Conservation (phyloP, 2,797 vertebrate species). For the Oreortyx pictus region DNA sequence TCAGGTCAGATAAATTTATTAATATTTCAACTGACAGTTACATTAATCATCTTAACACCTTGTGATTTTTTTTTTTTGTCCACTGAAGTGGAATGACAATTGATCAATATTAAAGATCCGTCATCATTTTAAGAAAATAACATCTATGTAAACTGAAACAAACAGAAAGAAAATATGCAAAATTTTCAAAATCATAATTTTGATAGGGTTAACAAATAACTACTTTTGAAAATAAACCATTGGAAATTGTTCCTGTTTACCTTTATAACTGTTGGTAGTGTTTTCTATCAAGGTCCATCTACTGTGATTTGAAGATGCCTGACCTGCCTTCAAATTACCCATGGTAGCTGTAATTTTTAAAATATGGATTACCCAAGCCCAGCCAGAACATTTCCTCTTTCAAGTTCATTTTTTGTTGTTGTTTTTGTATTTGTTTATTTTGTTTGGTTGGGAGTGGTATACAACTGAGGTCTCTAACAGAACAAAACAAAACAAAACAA, state of each 20-base stretch:
- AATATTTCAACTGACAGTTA: conserved; percentile 14
- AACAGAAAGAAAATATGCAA: neutral
- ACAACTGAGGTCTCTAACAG: neutral
- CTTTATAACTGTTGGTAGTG: neutral
- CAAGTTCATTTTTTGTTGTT: neutral
- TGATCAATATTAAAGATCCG: neutral
- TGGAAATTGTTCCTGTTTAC: conserved; percentile 6
- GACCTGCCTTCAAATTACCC: neutral
- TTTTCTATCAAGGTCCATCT: neutral
- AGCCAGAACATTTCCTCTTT: neutral
- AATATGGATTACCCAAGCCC: neutral
- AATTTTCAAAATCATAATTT: neutral
- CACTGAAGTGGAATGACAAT: neutral
- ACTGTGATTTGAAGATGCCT: neutral
- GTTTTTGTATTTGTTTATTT: neutral
- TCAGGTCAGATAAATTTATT: neutral
- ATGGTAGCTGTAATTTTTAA: neutral
- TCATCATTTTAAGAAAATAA: neutral
- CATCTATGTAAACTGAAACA: neutral
- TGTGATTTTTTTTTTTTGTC: neutral
- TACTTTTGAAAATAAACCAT: conserved; percentile 4
- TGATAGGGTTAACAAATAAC: neutral
- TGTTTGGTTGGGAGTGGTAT: neutral
- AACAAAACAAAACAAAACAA: neutral
- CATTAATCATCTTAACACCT: conserved; percentile 13